Conservation (phyloP, 92 coral and sea anemone species). For the Blastomussa wellsi region DNA sequence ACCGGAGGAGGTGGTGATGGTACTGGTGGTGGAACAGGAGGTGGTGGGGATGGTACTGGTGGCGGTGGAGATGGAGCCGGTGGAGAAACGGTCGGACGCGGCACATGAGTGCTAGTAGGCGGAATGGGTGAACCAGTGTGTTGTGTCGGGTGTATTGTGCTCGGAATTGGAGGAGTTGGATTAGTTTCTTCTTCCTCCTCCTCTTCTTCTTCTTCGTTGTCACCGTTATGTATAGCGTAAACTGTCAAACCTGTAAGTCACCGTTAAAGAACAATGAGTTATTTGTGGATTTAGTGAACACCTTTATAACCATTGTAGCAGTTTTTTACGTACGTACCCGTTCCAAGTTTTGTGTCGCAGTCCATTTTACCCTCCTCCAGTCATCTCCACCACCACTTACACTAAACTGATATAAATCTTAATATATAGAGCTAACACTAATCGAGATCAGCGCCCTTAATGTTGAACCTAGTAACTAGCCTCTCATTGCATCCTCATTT, state of each 20-base stretch:
- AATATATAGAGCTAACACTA: not conserved
- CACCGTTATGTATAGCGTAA: constrained; percentile 43
- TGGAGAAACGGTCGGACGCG: not conserved
- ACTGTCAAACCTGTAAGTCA: constrained; percentile 59
- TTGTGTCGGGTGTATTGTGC: constrained; percentile 35
- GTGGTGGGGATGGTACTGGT: constrained; percentile 1
- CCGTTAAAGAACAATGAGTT: not conserved
- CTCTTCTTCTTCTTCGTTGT: constrained; percentile 54
- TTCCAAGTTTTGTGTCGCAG: not conserved
- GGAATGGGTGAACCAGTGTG: constrained; percentile 23
- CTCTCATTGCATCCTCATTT: not conserved
- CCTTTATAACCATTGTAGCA: not conserved
- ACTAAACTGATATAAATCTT: not conserved
- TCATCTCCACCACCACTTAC: constrained; percentile 28
- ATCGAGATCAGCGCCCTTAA: not conserved
- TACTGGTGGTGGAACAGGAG: constrained; percentile 16
- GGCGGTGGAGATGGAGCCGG: constrained; percentile 8
- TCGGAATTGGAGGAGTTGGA: constrained; percentile 54
- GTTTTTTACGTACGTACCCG: not conserved
- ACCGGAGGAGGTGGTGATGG: constrained; percentile 20
- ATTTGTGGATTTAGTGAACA: not conserved
- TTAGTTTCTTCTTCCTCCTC: constrained; percentile 43
- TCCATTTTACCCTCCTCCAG: not conserved
- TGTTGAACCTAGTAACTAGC: not conserved
- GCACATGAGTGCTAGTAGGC: constrained; percentile 26